Percentiles rank a stretch among this genome's conserved stretches.
Conservation (phyloP, 1,140 invertebrate genomes). For the Scaptomyza montana region DNA sequence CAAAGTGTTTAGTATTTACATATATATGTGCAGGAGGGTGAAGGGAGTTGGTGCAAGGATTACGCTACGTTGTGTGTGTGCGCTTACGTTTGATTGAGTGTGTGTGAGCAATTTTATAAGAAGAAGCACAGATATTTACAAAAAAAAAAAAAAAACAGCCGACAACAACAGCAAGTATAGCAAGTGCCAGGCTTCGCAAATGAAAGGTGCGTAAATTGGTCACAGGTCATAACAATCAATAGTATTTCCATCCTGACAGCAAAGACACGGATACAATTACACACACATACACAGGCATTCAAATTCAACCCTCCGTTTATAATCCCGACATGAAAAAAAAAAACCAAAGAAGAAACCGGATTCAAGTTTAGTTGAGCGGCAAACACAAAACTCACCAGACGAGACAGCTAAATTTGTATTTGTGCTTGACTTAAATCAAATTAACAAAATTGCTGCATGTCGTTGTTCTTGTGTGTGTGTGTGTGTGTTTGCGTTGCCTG, state of each 20-base stretch:
- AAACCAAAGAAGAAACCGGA: conserved; percentile 28
- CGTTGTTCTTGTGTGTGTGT: not conserved
- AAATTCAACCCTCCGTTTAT: conserved; percentile 46
- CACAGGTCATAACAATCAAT: conserved; percentile 42
- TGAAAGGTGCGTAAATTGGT: conserved; percentile 32
- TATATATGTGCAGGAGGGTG: not conserved
- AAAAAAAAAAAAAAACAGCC: not conserved
- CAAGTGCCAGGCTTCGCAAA: conserved; percentile 23
- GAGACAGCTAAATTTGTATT: conserved; percentile 32
- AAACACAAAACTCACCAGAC: conserved; percentile 26
- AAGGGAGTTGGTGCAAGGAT: conserved; percentile 28
- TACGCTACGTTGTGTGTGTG: conserved; percentile 16
- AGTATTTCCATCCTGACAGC: conserved; percentile 26
- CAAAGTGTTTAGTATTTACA: not conserved
- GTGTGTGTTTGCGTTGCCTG: not conserved
- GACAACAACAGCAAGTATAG: conserved; percentile 6
- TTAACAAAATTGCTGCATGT: conserved; percentile 20
- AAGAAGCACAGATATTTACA: conserved; percentile 1
- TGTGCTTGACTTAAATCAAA: conserved; percentile 31
- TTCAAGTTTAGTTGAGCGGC: conserved; percentile 40
- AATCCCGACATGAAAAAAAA: conserved; percentile 20
- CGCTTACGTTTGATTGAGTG: conserved; percentile 3
- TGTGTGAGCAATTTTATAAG: conserved; percentile 8
- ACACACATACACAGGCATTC: conserved; percentile 8
- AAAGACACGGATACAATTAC: conserved; percentile 5